Percentiles rank a stretch among this genome's conserved stretches.
phyloP scores from a whole-genome alignment of 2,797 vertebrate species.

The Enteromius fasciolatus region DNA sequence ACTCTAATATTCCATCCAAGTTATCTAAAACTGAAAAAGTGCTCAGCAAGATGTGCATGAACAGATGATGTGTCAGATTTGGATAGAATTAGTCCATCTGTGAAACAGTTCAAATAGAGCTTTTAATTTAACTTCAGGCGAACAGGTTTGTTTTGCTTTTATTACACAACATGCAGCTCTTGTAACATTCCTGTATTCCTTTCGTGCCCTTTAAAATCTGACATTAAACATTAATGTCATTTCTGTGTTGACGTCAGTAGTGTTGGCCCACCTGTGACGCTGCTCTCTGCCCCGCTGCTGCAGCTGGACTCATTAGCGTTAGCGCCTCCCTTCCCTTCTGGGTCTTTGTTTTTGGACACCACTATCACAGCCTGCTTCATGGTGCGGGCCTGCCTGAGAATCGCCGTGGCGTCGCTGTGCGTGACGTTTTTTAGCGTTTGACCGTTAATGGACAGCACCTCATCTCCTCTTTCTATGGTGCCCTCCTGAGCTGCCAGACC shows the following conservation, averaged over 20 bases:
- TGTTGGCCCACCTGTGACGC: conserved; percentile 51
- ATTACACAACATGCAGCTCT: neutral
- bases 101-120: neutral
- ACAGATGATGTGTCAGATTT: neutral
- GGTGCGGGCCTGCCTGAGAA: conserved; percentile 84
- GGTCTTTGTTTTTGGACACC: conserved; percentile 75
- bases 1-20: neutral
- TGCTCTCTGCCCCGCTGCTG: conserved; percentile 45
- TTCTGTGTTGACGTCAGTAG: neutral
- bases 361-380: conserved; percentile 88
- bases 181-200: neutral
- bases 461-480: conserved; percentile 92
- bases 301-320: conserved; percentile 42
- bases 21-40: neutral
- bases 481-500: conserved; percentile 91
- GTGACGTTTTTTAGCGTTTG: conserved; percentile 85
- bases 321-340: conserved; percentile 51
- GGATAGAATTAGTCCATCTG: neutral
- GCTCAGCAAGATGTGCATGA: neutral
- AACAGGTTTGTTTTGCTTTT: neutral
- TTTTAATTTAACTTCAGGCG: neutral
- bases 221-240: neutral
- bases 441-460: conserved; percentile 93
- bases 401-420: conserved; percentile 82
- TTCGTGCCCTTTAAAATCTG: neutral